Base-by-base conservation (phyloP, 2,888 invertebrate genomes). In the Scaptomyza tumidula region DNA sequence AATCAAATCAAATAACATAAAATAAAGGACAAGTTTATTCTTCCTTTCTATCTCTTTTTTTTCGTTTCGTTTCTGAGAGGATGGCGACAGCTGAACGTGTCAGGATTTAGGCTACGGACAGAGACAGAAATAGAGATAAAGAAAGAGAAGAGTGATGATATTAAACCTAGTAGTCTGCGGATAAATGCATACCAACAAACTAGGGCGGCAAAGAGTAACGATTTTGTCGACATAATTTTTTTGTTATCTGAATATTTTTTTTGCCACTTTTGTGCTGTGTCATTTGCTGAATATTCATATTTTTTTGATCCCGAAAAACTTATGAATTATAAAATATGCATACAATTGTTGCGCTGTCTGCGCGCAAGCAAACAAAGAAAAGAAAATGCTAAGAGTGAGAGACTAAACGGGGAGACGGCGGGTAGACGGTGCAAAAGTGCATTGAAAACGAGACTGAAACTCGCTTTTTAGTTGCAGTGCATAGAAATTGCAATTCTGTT, bases 311-410 rank as follows among this genome's bases (percentile, higher is more conserved):
- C 77, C 81, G 37, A 60, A 76, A 80, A 82, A 76, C 88, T 88
- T 88, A 84, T 85, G 85, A 88, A 85, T 88, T 88, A 88, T 85
- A 79, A 86, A 88, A 88, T 85, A 86, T 80, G 85, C 78, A 88
- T 69, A 67, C 88, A 88, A 88, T 88, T 88, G 86, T 86, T 66
- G 70, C 45, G 35, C 60, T 58, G 77, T 62, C 86, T 71, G 69
- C 68, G 24, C 41, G 33, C 65, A 60, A 48, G 44, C 52, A 43
- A 37, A 49, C 45, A 60, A 39, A 53, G 14, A 49, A 73, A 58
- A 49, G 69, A 58, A 2, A 19, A 45, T 35, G 35, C 9, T n/a
- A 13, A 46, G 48, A 39, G 50, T 35, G 29, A 24, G 24, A 24
- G 24, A 24, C 24, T 2, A 19, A 19, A 19, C 19, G 19, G 59